Evolutionary conservation across 2,888 invertebrate genomes (phyloP).

Genomic region (Agriopis aurantiaria): DNA sequence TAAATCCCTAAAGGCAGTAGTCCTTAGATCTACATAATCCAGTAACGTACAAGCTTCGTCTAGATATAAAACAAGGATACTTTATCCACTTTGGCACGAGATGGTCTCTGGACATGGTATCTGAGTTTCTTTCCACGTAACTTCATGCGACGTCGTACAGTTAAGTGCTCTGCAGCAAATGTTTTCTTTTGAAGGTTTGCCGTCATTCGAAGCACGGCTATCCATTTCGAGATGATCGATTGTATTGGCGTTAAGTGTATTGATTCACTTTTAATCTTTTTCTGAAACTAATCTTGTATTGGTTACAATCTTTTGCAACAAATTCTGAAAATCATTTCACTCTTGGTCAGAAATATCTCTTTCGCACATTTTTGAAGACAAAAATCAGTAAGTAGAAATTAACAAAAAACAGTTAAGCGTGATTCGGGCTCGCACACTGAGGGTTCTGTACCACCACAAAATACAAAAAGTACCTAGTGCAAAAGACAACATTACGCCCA

Average conservation of each 20-base stretch:
- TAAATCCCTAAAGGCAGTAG: background rate
- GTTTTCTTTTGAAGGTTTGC: conserved; percentile 22
- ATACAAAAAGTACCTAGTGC: no score
- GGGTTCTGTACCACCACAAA: no score
- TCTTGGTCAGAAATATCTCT: no score
- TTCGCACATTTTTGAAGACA: no score
- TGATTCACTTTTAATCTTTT: conserved; percentile 20
- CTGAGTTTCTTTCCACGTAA: conserved; percentile 36
- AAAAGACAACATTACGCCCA: no score
- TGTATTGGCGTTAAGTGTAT: conserved; percentile 21
- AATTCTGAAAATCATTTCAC: background rate
- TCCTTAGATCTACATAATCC: conserved; percentile 29
- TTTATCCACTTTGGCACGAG: conserved; percentile 39
- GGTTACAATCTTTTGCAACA: conserved; percentile 8
- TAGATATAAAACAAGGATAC: conserved; percentile 28
- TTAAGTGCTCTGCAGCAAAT: conserved; percentile 35
- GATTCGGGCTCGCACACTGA: no score
- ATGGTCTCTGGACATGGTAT: conserved; percentile 30
- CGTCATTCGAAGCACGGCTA: conserved; percentile 12
- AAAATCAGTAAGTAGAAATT: no score
- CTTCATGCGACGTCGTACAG: conserved; percentile 32
- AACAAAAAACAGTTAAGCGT: no score
- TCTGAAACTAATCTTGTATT: conserved; percentile 5
- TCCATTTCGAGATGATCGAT: conserved; percentile 28
- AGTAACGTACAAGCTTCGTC: conserved; percentile 17